phyloP scores from a whole-genome alignment of 2,113 vertebrate genomes.

The Protobothrops mucrosquamatus region DNA sequence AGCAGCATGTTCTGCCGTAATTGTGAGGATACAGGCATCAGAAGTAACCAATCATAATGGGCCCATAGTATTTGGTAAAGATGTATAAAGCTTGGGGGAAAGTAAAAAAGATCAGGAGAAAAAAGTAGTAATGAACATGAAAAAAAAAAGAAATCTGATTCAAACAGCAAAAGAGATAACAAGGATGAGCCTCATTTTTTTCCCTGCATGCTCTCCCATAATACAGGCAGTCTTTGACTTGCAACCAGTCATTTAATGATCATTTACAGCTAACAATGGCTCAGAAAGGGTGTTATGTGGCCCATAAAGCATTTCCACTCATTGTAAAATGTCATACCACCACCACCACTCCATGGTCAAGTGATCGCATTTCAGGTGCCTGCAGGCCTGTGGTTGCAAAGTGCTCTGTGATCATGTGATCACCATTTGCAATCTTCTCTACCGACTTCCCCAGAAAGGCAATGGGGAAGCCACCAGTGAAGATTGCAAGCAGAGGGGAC shows the following conservation, averaged over 20 bases:
- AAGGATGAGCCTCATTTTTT: neutral
- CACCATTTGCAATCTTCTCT: neutral
- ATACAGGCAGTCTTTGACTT: neutral
- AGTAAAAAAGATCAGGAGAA: neutral
- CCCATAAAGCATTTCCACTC: neutral
- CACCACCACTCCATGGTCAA: neutral
- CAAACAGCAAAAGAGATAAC: neutral
- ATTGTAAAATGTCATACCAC: neutral
- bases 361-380: neutral
- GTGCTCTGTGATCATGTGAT: neutral
- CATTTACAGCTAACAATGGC: neutral
- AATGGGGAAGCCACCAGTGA: neutral
- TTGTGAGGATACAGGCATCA: neutral
- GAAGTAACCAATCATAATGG: neutral
- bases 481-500: neutral
- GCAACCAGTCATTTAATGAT: neutral
- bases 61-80: neutral
- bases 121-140: neutral
- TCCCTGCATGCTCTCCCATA: neutral
- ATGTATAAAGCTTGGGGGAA: neutral
- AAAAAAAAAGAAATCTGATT: neutral
- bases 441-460: neutral
- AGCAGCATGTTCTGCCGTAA: neutral
- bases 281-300: neutral
- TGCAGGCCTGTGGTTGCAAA: neutral